phyloP scores from a whole-genome alignment of 2,888 invertebrate species.

The Pachycephus smyrnensis region DNA sequence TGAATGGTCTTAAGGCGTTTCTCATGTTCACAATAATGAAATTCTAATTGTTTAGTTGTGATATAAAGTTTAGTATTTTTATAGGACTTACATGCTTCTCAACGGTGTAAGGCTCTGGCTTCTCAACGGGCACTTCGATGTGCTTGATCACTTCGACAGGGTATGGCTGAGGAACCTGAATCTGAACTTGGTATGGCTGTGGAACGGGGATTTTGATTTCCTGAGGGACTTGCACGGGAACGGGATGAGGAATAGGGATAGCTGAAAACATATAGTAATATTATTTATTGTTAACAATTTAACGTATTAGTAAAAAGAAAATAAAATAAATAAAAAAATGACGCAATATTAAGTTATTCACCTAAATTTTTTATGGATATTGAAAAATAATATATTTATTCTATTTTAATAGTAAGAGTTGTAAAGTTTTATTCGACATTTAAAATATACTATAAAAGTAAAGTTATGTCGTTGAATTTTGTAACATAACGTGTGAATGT shows the following conservation, averaged over 20 bases:
- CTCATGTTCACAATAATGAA: background rate
- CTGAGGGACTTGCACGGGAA: slow-evolving; percentile 70
- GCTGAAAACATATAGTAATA: slow-evolving; percentile 48
- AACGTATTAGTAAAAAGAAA: background rate
- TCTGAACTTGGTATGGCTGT: slow-evolving; percentile 72
- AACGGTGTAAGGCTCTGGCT: slow-evolving; percentile 70
- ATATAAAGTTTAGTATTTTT: background rate
- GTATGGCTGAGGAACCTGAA: slow-evolving; percentile 64
- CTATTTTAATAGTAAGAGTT: background rate
- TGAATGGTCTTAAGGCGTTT: background rate
- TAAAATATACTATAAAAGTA: background rate
- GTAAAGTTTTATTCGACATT: background rate
- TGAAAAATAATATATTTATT: no score
- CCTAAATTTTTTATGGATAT: no score
- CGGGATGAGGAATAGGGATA: slow-evolving; percentile 72
- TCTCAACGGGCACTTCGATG: slow-evolving; percentile 71
- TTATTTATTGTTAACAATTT: background rate
- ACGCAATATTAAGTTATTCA: background rate
- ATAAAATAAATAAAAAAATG: no score
- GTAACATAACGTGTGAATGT: background rate
- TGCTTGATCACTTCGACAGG: slow-evolving; percentile 69
- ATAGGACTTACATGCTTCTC: slow-evolving; percentile 68
- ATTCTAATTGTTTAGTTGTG: background rate
- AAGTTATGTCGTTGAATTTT: background rate
- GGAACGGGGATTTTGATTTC: slow-evolving; percentile 71